phyloP scores from a whole-genome alignment of 1,140 invertebrate genomes.

The Micrasema minimum region DNA sequence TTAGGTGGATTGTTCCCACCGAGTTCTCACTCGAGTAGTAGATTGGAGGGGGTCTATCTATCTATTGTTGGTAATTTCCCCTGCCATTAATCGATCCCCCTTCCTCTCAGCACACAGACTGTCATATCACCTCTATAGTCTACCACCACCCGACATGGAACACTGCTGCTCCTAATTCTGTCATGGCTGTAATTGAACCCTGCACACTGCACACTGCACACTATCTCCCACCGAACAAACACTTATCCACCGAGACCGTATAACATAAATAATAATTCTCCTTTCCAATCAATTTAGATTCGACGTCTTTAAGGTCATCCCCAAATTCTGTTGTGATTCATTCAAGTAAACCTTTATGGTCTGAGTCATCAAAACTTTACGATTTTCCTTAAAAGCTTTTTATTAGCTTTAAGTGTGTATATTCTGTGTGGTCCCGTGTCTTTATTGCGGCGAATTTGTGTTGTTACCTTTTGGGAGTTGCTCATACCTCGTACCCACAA shows the following conservation, averaged over 20 bases:
- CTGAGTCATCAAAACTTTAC: not conserved
- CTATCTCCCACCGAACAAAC: no score
- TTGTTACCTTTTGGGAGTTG: no score
- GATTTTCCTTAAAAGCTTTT: constrained; percentile 1
- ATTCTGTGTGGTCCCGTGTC: no score
- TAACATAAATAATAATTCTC: no score
- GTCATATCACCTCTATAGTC: constrained; percentile 4
- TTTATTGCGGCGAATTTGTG: no score
- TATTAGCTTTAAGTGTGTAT: not conserved
- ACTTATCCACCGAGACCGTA: no score
- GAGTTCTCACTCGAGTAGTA: no score
- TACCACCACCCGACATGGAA: not conserved
- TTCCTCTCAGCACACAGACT: constrained; percentile 4
- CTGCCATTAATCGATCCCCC: not conserved
- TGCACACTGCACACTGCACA: no score
- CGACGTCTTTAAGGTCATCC: not conserved
- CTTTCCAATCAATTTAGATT: no score
- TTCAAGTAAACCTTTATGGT: not conserved
- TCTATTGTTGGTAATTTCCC: constrained; percentile 2
- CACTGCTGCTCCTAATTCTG: not conserved
- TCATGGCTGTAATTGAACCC: no score
- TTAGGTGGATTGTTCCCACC: no score
- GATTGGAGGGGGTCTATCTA: not conserved
- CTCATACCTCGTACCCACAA: no score
- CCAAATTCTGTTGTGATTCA: not conserved